These are phyloP conservation scores for Parus major DNA, from an alignment of 2,113 vertebrate species.

Conservation along the genomic window DNA sequence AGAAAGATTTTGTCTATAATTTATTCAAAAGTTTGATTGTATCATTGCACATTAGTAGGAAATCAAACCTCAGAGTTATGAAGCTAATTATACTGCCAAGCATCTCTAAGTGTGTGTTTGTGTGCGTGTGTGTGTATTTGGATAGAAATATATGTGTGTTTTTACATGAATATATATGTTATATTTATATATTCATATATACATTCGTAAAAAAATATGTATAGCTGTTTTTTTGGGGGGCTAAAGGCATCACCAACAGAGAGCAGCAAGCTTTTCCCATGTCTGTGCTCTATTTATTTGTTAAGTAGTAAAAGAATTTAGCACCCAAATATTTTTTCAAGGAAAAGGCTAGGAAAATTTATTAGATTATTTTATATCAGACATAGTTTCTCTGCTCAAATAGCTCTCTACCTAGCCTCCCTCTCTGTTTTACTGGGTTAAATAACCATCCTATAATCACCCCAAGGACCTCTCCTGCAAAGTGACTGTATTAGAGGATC, in stretches of 20 bases:
- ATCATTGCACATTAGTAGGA: not conserved
- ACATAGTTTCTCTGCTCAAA: not conserved
- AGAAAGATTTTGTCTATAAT: conserved; percentile 52
- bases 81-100: not conserved
- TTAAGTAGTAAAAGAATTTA: not conserved
- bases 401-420: not conserved
- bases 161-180: not conserved
- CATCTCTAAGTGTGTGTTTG: accelerated
- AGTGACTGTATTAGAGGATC: not conserved
- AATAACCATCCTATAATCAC: not conserved
- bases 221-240: not conserved
- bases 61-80: not conserved
- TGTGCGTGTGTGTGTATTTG: not conserved
- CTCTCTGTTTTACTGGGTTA: not conserved
- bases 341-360: not conserved
- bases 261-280: not conserved
- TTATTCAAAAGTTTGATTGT: conserved; percentile 61
- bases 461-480: not conserved
- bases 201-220: not conserved
- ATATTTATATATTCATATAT: not conserved
- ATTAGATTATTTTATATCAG: not conserved
- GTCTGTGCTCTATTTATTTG: not conserved
- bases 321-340: not conserved
- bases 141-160: not conserved
- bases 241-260: not conserved